phyloP scores from a whole-genome alignment of 2,113 vertebrate species.

The Sula dactylatra region DNA sequence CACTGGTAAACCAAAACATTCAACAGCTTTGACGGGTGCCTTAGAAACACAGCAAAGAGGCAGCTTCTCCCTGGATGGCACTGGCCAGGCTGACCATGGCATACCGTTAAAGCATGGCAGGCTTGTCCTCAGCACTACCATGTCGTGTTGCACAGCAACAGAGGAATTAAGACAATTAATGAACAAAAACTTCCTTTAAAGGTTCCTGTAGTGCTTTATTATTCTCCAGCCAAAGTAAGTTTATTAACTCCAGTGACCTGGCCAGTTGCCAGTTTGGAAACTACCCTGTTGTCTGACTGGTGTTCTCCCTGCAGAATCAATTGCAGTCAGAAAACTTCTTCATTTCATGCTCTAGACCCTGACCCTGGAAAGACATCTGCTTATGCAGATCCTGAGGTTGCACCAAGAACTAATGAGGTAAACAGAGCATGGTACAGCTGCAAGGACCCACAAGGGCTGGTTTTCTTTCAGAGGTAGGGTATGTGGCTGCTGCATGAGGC shows the following conservation, averaged over 20 bases:
- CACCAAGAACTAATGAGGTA: neutral
- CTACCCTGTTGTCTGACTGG: neutral
- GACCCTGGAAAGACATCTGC: neutral
- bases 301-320: neutral
- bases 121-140: neutral
- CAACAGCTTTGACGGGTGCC: fast-evolving
- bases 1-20: neutral
- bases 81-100: fast-evolving
- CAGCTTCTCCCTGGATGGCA: neutral
- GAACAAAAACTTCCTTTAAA: neutral
- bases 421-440: neutral
- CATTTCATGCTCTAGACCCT: neutral
- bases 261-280: neutral
- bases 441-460: fast-evolving
- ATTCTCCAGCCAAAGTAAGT: neutral
- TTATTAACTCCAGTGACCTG: neutral
- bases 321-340: fast-evolving
- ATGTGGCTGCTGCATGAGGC: neutral
- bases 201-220: neutral
- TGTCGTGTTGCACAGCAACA: neutral
- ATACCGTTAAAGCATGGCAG: fast-evolving
- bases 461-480: neutral
- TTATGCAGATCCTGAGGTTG: neutral
- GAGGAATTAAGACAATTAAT: neutral
- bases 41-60: fast-evolving